These are phyloP conservation scores for Andrena chrysosceles DNA, from an alignment of 2,888 invertebrate genomes.

Conservation along the genomic window DNA sequence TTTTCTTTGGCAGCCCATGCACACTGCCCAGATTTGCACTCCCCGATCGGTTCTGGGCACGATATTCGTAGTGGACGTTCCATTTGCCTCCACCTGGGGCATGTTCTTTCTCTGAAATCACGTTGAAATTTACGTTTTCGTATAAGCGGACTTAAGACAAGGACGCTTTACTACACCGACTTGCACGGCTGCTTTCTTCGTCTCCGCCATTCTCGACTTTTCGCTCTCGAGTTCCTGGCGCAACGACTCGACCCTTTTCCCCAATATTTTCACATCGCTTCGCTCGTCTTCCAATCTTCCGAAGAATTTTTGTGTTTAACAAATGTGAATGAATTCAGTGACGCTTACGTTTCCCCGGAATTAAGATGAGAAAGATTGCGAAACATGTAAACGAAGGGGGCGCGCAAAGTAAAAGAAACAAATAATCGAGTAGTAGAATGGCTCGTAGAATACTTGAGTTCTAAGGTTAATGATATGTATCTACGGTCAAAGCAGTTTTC, in stretches of 20 bases:
- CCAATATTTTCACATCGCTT: constrained; percentile 45
- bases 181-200: constrained; percentile 15
- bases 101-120: constrained; percentile 35
- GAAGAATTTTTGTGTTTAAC: background rate
- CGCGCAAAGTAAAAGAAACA: no score
- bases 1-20: constrained; percentile 72
- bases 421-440: no score
- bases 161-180: constrained; percentile 1
- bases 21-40: constrained; percentile 70
- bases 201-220: constrained; percentile 35
- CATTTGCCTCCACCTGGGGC: constrained; percentile 28
- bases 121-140: background rate
- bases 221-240: constrained; percentile 39
- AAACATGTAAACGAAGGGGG: no score
- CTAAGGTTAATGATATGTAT: no score
- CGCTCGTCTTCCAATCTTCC: constrained; percentile 59
- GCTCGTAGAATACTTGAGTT: no score
- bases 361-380: background rate
- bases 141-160: background rate
- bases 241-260: constrained; percentile 31
- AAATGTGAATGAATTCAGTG: background rate
- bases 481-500: no score
- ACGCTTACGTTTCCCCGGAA: background rate
- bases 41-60: constrained; percentile 55
- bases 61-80: constrained; percentile 64